Conservation (phyloP, 2,888 invertebrate species). For the Lottia gigantea region DNA sequence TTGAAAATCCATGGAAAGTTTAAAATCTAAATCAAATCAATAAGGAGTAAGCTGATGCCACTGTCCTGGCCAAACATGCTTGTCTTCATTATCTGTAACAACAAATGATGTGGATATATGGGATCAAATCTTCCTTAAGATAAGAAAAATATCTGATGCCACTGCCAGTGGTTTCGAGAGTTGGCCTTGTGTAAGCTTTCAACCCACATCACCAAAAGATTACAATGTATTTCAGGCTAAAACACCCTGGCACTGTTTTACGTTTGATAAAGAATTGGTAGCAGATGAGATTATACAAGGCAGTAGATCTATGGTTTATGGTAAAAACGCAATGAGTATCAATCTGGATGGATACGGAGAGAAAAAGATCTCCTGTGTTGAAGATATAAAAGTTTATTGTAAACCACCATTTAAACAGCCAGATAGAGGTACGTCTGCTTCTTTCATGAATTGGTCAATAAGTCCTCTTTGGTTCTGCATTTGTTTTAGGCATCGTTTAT, state of each 20-base stretch:
- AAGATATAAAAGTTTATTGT: slow-evolving; percentile 47
- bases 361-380: slow-evolving; percentile 8
- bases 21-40: no score
- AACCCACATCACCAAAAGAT: not conserved
- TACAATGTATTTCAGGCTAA: slow-evolving; percentile 21
- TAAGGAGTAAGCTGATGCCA: no score
- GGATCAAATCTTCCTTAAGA: no score
- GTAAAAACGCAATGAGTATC: slow-evolving; percentile 47
- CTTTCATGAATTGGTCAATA: slow-evolving; percentile 2
- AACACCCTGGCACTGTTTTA: slow-evolving; percentile 54
- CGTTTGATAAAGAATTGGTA: slow-evolving; percentile 46
- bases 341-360: slow-evolving; percentile 40
- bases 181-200: no score
- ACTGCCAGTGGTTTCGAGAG: no score
- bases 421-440: slow-evolving; percentile 38
- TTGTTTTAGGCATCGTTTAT: no score
- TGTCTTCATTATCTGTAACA: no score
- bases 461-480: slow-evolving; percentile 2
- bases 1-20: no score
- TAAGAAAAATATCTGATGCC: no score
- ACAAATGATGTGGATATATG: no score
- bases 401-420: slow-evolving; percentile 45
- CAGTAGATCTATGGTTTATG: slow-evolving; percentile 39
- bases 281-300: slow-evolving; percentile 42
- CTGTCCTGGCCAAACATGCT: no score